These are phyloP conservation scores for Leptinotarsa juncta DNA, from an alignment of 2,888 invertebrate genomes.

Conservation along the genomic window DNA sequence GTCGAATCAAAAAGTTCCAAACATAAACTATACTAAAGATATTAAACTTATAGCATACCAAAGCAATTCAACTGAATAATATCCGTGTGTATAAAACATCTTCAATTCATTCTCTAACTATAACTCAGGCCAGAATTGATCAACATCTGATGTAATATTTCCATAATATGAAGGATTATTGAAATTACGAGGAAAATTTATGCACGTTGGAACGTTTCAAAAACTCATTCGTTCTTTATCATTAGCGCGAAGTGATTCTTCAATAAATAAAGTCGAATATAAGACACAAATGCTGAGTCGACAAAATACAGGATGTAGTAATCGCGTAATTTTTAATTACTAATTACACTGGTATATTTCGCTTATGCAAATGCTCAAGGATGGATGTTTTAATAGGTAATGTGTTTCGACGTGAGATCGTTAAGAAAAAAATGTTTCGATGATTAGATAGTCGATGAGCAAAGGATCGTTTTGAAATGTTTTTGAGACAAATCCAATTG, in stretches of 20 bases:
- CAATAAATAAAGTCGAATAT: conserved; percentile 1
- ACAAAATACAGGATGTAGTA: conserved; percentile 24
- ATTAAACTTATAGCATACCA: no score
- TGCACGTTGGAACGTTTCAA: neutral
- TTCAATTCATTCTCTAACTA: neutral
- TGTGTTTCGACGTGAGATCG: conserved; percentile 19
- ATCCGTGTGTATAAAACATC: neutral
- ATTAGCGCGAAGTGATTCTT: conserved; percentile 1
- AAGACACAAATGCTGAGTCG: conserved; percentile 11
- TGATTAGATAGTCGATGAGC: neutral
- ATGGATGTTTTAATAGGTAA: conserved; percentile 17
- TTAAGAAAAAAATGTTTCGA: conserved; percentile 4
- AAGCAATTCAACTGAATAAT: neutral
- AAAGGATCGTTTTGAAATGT: neutral
- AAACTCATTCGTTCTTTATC: neutral
- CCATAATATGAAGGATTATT: neutral
- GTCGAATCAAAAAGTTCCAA: neutral
- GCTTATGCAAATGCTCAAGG: conserved; percentile 40
- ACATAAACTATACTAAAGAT: neutral
- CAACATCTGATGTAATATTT: neutral
- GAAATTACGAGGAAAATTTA: neutral
- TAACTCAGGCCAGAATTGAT: neutral
- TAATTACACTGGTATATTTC: conserved; percentile 21
- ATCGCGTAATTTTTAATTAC: conserved; percentile 29
- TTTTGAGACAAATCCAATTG: neutral